Evolutionary conservation across 2,888 invertebrate genomes (phyloP).

Genomic region (Euzophera pinguis): DNA sequence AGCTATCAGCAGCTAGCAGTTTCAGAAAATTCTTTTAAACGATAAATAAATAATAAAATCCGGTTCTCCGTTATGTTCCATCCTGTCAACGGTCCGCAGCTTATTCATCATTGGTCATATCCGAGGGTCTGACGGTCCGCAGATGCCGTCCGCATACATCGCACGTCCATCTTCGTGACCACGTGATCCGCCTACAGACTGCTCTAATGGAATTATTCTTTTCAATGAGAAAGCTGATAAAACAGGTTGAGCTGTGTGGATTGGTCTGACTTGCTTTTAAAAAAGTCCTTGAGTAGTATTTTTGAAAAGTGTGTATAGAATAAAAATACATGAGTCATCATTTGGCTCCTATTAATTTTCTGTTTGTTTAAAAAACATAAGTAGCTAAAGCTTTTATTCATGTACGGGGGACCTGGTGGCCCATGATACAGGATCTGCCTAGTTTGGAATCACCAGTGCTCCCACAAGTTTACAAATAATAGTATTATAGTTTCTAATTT

Average conservation of each 20-base stretch:
- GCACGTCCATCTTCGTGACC: neutral
- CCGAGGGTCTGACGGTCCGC: slow-evolving; percentile 3
- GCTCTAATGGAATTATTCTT: neutral
- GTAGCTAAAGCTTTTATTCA: no score
- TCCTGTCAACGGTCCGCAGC: slow-evolving; percentile 12
- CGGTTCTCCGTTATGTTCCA: neutral
- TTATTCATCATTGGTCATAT: slow-evolving; percentile 15
- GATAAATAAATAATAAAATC: neutral
- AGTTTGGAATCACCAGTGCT: no score
- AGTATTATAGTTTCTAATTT: no score
- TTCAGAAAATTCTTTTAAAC: neutral
- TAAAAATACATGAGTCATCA: no score
- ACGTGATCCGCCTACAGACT: slow-evolving; percentile 7
- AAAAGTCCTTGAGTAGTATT: no score
- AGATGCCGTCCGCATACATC: slow-evolving; percentile 8
- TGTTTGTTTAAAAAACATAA: no score
- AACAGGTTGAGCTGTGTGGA: neutral
- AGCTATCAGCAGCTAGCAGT: no score
- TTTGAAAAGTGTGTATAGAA: no score
- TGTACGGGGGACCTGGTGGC: no score
- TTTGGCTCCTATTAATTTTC: no score
- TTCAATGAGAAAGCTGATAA: slow-evolving; percentile 2
- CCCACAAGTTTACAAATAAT: no score
- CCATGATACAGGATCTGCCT: no score
- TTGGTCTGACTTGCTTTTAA: neutral